Evolutionary conservation across 92 coral and sea anemone species (phyloP).

Genomic region (Palythoa grandiflora): DNA sequence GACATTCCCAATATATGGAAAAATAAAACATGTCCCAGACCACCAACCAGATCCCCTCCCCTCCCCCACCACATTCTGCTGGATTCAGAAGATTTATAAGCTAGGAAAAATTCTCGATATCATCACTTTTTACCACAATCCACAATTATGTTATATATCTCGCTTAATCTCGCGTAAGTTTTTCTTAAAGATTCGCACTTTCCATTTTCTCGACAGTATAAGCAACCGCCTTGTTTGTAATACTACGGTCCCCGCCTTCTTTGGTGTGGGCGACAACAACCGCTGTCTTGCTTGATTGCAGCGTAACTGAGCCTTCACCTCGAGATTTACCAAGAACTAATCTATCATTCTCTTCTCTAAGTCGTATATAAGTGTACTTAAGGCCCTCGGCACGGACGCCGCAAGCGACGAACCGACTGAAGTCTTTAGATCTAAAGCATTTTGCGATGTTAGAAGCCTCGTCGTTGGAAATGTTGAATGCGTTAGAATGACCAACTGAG

Average conservation of each 20-base stretch:
- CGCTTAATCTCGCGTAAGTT: no score
- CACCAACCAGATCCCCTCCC: no score
- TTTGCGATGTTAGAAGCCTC: constrained; percentile 71
- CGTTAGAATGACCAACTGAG: constrained; percentile 57
- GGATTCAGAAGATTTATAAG: no score
- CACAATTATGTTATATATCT: no score
- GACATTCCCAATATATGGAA: no score
- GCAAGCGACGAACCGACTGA: constrained; percentile 47
- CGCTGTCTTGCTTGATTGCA: constrained; percentile 80
- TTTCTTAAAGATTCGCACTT: constrained; percentile 24
- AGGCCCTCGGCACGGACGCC: constrained; percentile 68
- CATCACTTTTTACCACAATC: no score
- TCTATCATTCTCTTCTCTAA: constrained; percentile 72
- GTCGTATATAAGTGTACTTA: constrained; percentile 65
- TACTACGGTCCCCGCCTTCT: constrained; percentile 83
- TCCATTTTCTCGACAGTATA: constrained; percentile 76
- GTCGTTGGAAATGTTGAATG: constrained; percentile 55
- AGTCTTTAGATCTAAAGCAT: constrained; percentile 66
- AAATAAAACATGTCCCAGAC: no score
- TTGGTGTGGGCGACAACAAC: constrained; percentile 72
- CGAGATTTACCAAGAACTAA: constrained; percentile 66
- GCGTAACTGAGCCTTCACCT: constrained; percentile 63
- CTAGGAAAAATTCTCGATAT: no score
- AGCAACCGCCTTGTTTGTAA: constrained; percentile 71
- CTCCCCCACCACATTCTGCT: no score